Conservation (phyloP, 2,888 invertebrate genomes). For the Leptinotarsa peninsularis region DNA sequence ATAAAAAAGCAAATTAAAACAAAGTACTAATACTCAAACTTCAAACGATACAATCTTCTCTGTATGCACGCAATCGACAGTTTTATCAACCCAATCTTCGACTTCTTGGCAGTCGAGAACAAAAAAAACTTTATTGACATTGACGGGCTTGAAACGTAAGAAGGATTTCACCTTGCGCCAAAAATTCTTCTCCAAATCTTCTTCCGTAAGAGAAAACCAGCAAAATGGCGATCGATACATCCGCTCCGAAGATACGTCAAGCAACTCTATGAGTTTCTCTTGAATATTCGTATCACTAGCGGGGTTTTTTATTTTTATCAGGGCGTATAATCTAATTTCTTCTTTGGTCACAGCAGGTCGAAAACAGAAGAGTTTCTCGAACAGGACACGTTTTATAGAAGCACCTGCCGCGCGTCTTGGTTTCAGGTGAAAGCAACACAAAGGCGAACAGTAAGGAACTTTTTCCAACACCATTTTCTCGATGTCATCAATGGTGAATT, state of each 20-base stretch:
- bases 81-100: slow-evolving; percentile 11
- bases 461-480: not conserved
- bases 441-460: slow-evolving; percentile 7
- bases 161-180: slow-evolving; percentile 22
- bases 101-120: slow-evolving; percentile 13
- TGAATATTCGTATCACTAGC: not conserved
- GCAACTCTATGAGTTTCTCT: not conserved
- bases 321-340: not conserved
- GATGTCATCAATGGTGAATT: not conserved
- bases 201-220: slow-evolving; percentile 18
- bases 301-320: not conserved
- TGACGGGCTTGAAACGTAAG: slow-evolving; percentile 24
- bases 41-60: not conserved
- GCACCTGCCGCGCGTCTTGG: not conserved
- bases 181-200: slow-evolving; percentile 22
- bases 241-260: not conserved
- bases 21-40: not conserved
- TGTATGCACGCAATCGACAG: not conserved
- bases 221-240: slow-evolving; percentile 19
- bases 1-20: not conserved
- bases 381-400: not conserved
- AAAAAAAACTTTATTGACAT: slow-evolving; percentile 14
- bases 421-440: slow-evolving; percentile 12
- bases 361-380: slow-evolving; percentile 11
- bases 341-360: slow-evolving; percentile 7